Evolutionary conservation across 2,113 vertebrate genomes (phyloP), one percentile per base, ranked within the genome.

Genomic region (Urocynchramus pylzowi): DNA sequence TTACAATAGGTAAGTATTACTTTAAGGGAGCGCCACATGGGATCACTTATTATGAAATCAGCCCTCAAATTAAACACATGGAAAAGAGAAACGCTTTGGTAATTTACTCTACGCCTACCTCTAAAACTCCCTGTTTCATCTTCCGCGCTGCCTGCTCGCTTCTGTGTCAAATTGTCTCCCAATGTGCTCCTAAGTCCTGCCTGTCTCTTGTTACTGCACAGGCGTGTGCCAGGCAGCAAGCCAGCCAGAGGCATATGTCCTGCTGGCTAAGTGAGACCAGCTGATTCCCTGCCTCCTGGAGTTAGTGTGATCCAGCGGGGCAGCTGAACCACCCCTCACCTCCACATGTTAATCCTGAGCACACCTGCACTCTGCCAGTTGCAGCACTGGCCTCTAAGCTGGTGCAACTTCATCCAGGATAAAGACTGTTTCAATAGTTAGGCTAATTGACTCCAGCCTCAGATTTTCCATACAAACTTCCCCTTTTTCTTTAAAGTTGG

Each of bases 61-160:
- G 81, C 75, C 31, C 81, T 96, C 89, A 96, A 90, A 93, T 94
- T 94, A 96, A 93, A 95, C 86, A 95, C 88, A 88, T 93, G 95
- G 93, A 88, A 96, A 96, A 89, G 52, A 92, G 76, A 95, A 95
- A 81, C 7, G 4, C 73, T 91, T 87, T 84, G 65, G 91, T 96
- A 97, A 95, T 96, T 95, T 94, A 95, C 94, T 97, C 88, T 95
- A 53, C 56, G 71, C 94, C 87, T 97, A 96, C 83, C 87, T 97
- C 95, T 91, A 84, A 79, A 93, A 47, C 69, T 73, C 41, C 56
- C 70, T 60, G 71, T 87, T 97, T 97, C 88, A 96, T 93, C 93
- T 96, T 80, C 71, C 2, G 5, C 1, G 1, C 87, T 96, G 95
- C 79, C 95, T 82, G 76, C 87, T 95, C 7, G 0, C 69, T 91